Evolutionary conservation across 23 tunicate species (phyloP).

Genomic region (Styela clava): DNA sequence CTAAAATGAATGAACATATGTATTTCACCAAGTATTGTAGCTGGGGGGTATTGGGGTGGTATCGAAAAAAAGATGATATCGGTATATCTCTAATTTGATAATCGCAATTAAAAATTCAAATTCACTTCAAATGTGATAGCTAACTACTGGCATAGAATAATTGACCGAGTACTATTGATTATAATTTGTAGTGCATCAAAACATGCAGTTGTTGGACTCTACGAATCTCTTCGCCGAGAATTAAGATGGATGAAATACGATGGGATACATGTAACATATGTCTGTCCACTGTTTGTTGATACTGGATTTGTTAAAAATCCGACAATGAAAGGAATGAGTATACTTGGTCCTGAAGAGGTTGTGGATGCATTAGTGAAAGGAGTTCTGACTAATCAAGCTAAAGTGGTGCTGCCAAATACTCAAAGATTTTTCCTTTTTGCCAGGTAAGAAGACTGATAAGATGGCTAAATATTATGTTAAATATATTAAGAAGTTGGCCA

Average conservation of each 20-base stretch:
- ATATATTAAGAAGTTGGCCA: too few species aligned
- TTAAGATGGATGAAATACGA: conserved; percentile 26
- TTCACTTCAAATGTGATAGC: too few species aligned
- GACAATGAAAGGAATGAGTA: neutral
- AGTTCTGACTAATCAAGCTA: conserved; percentile 3
- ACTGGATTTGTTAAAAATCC: conserved; percentile 30
- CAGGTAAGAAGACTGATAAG: too few species aligned
- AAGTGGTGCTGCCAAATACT: conserved; percentile 20
- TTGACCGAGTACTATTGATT: too few species aligned
- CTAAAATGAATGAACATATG: too few species aligned
- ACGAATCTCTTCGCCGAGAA: conserved; percentile 16
- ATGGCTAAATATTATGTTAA: too few species aligned
- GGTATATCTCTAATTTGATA: too few species aligned
- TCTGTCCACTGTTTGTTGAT: conserved; percentile 23
- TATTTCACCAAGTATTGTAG: too few species aligned
- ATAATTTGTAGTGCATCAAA: conserved; percentile 26
- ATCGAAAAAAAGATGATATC: too few species aligned
- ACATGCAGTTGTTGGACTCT: conserved; percentile 18
- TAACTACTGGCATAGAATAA: too few species aligned
- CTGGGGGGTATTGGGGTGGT: too few species aligned
- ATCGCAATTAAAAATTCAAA: too few species aligned
- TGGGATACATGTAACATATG: conserved; percentile 14
- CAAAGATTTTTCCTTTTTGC: neutral
- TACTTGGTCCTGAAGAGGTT: conserved; percentile 31
- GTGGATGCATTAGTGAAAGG: conserved; percentile 49